These are phyloP conservation scores for Haemorhous mexicanus DNA, from an alignment of 2,113 vertebrate genomes.

Conservation along the genomic window DNA sequence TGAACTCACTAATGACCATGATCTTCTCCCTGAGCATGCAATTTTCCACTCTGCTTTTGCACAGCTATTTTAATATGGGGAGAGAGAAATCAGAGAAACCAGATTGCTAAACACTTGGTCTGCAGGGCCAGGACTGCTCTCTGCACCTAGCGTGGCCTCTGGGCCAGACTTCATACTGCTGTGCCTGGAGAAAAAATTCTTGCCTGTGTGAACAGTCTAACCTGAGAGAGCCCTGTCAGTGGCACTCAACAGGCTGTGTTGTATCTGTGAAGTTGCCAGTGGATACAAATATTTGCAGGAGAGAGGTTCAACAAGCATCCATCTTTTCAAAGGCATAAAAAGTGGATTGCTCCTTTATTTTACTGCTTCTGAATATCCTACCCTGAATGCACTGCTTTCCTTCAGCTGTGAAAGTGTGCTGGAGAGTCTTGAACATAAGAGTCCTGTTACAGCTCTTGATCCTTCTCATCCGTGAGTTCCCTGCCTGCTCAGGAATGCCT, in stretches of 20 bases:
- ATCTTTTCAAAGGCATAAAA: not conserved
- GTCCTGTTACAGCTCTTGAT: not conserved
- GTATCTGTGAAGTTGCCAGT: not conserved
- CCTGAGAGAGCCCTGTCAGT: not conserved
- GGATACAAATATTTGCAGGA: not conserved
- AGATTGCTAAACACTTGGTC: not conserved
- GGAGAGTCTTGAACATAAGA: not conserved
- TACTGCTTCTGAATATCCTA: not conserved
- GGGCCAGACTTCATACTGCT: not conserved
- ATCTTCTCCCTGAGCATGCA: fast-evolving
- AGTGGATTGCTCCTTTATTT: not conserved
- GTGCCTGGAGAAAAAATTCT: not conserved
- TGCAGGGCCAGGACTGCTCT: not conserved
- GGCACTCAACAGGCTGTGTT: fast-evolving
- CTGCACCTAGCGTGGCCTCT: not conserved
- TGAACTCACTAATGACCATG: not conserved
- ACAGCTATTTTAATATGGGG: not conserved
- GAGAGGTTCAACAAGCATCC: not conserved
- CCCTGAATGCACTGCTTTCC: not conserved
- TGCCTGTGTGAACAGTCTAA: fast-evolving
- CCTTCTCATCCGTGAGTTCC: not conserved
- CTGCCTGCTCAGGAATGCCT: not conserved
- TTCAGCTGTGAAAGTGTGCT: not conserved
- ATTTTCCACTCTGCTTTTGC: not conserved
- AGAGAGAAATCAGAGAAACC: not conserved